A percentile compares a stretch with the other conserved stretches of the same genome.
Evolutionary conservation across 2,797 vertebrate genomes (phyloP).

Genomic region (Bucorvus abyssinicus): DNA sequence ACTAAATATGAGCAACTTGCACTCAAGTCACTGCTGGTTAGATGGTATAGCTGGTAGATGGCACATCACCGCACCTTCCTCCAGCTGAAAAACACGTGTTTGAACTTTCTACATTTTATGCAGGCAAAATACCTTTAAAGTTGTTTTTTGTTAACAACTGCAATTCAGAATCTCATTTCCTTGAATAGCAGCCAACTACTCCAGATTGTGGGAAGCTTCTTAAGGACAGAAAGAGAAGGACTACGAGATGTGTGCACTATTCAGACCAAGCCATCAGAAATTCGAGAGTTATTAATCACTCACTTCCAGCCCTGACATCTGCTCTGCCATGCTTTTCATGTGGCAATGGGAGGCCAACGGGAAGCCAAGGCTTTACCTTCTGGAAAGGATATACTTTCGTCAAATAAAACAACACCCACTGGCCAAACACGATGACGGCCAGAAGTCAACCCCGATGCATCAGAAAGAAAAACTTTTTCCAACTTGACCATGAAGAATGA

Average conservation of each 20-base stretch:
- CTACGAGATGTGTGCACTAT: neutral
- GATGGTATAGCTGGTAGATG: neutral
- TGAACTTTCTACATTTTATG: accelerated
- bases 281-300: neutral
- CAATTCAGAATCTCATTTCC: neutral
- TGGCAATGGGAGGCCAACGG: accelerated
- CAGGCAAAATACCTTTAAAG: neutral
- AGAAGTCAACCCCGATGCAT: neutral
- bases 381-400: neutral
- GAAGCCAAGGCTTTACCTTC: neutral
- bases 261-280: neutral
- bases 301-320: neutral
- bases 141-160: neutral
- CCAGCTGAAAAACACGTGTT: neutral
- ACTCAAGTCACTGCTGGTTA: neutral
- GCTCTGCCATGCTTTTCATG: neutral
- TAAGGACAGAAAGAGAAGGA: neutral
- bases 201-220: neutral
- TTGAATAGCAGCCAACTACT: neutral
- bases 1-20: neutral
- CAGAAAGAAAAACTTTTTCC: neutral
- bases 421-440: neutral
- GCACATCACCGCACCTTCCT: neutral
- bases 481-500: neutral
- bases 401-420: conserved; percentile 21